These are phyloP conservation scores for Gastrophysa polygoni DNA, from an alignment of 2,888 invertebrate genomes.

Conservation along the genomic window DNA sequence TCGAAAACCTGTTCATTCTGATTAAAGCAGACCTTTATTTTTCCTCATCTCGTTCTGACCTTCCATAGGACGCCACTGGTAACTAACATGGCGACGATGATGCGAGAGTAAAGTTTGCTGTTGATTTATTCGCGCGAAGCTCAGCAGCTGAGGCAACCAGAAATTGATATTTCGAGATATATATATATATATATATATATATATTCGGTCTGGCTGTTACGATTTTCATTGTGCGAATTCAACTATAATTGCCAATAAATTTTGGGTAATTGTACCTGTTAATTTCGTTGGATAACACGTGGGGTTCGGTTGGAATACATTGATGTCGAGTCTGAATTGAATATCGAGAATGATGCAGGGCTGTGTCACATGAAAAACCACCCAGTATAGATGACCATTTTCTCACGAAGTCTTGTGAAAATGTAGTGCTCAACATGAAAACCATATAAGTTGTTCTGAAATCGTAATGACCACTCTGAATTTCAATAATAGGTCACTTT, in stretches of 20 bases:
- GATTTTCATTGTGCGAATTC: slow-evolving; percentile 28
- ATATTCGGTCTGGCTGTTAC: slow-evolving; percentile 19
- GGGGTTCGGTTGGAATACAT: slow-evolving; percentile 16
- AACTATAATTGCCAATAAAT: slow-evolving; percentile 32
- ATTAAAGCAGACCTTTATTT: too few species aligned
- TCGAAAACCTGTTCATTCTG: too few species aligned
- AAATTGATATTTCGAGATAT: slow-evolving; percentile 29
- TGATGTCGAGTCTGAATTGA: too few species aligned
- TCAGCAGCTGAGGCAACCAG: slow-evolving; percentile 17
- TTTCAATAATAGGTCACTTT: too few species aligned
- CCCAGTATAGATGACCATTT: too few species aligned
- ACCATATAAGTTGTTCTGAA: too few species aligned
- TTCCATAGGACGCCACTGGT: not conserved
- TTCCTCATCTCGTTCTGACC: not conserved
- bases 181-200: too few species aligned
- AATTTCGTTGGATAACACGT: slow-evolving; percentile 25
- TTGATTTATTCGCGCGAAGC: slow-evolving; percentile 15
- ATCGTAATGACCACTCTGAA: too few species aligned
- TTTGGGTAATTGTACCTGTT: slow-evolving; percentile 28
- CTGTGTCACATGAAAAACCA: too few species aligned
- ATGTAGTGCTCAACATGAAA: too few species aligned
- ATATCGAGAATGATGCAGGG: too few species aligned
- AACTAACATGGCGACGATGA: slow-evolving; percentile 19
- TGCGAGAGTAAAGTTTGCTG: slow-evolving; percentile 17
- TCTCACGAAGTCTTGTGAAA: too few species aligned